Conservation (phyloP, 2,888 invertebrate genomes). For the Subacronicta megacephala region DNA sequence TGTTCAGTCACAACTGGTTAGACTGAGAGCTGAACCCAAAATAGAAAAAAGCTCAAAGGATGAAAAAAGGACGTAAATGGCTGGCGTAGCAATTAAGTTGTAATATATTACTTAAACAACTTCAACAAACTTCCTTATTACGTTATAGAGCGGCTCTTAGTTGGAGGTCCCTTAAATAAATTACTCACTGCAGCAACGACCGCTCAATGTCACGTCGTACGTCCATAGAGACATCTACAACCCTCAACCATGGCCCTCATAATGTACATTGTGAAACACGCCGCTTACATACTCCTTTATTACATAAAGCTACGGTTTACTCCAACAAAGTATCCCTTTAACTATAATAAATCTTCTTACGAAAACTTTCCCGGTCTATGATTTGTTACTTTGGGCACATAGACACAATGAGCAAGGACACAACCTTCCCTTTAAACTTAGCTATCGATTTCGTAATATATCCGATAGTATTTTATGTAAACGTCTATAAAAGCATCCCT, state of each 20-base stretch:
- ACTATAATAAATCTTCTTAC: constrained; percentile 26
- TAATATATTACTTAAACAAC: constrained; percentile 61
- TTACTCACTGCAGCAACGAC: constrained; percentile 31
- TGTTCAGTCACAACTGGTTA: too few species aligned
- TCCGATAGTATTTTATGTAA: constrained; percentile 33
- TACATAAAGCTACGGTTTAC: constrained; percentile 3
- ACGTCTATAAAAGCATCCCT: constrained; percentile 50
- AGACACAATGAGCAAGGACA: constrained; percentile 37
- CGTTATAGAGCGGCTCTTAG: constrained; percentile 52
- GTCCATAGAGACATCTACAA: constrained; percentile 44
- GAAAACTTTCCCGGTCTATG: constrained; percentile 22
- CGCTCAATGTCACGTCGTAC: constrained; percentile 35
- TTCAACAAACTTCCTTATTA: constrained; percentile 60
- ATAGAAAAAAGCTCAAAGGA: too few species aligned
- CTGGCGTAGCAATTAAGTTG: constrained; percentile 53
- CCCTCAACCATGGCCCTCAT: constrained; percentile 16
- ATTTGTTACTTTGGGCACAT: constrained; percentile 41
- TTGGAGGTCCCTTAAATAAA: constrained; percentile 44
- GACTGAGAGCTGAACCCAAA: too few species aligned
- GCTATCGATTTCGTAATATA: constrained; percentile 47
- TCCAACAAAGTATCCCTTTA: constrained; percentile 21
- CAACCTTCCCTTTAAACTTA: constrained; percentile 34
- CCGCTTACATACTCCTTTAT: background rate
- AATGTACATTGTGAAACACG: constrained; percentile 21
- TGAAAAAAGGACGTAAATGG: constrained; percentile 41